Evolutionary conservation across 2,797 vertebrate genomes (phyloP), one percentile per base, ranked within the genome.

Genomic region (Myotis planiceps): DNA sequence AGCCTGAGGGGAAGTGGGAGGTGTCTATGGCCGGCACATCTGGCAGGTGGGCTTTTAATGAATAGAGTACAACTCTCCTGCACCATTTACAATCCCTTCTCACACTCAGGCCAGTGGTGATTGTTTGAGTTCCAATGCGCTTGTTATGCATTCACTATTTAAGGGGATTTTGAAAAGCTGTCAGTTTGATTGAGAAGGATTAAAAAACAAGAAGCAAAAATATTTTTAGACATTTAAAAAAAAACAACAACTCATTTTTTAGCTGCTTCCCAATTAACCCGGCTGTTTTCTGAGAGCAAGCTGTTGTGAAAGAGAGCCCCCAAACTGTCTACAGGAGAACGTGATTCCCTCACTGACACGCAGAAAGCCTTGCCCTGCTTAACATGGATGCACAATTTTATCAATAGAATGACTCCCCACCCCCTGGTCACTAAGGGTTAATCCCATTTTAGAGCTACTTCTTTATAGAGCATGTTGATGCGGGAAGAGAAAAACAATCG

Each of bases 211-310:
- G 69, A 79, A 42, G 53, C 60, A 90, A 95, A 88, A 92, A 88
- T 60, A 68, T 34, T 76, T 97, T 96, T 65, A 95, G 96, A 93
- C 63, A 19, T 87, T 93, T 86, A 83, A 23, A 88, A 96, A 90
- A 97, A 83, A 90, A 90, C 88, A 92, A 90, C 88, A 45, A 13
- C 13, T 92, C 87, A 60, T 93, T 96, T 97, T 93, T 96, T 97
- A 93, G 80, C 80, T 87, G 32, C 93, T 96, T 96, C 92, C 83
- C 96, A 97, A 96, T 96, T 97, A 97, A 96, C 93, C 92, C 97
- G 94, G 93, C 87, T 89, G 60, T 94, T 96, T 96, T 94, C 94
- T 82, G 84, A 90, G 88, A 91, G 74, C 72, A 97, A 96, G 97
- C 63, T 90, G 84, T 76, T 94, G 29, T 93, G 80, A 83, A 94